A percentile compares a stretch with the other conserved stretches of the same genome.
These are phyloP conservation scores for Chlorodrepanis virens DNA, from an alignment of 2,113 vertebrate genomes.

Conservation along the genomic window DNA sequence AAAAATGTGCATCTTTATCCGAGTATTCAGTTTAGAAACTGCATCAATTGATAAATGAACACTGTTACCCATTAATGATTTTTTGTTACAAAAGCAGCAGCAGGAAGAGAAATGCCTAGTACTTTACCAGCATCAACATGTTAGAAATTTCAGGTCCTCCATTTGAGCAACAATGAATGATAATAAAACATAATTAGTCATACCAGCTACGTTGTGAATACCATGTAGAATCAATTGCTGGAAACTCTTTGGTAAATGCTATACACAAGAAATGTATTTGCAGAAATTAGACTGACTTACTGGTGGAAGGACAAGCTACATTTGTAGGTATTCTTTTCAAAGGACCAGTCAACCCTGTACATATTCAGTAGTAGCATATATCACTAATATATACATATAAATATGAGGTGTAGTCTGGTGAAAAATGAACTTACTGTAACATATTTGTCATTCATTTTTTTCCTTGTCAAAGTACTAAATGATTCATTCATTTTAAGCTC, in stretches of 20 bases:
- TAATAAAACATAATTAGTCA: neutral
- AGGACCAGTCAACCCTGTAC: neutral
- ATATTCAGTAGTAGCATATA: neutral
- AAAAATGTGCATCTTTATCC: neutral
- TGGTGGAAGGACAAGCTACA: neutral
- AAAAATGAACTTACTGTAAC: neutral
- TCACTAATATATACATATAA: neutral
- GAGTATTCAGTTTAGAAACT: neutral
- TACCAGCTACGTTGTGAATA: neutral
- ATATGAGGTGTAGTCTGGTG: neutral
- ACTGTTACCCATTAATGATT: neutral
- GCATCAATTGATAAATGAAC: neutral
- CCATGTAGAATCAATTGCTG: neutral
- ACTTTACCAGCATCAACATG: neutral
- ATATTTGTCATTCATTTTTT: neutral
- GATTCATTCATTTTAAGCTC: neutral
- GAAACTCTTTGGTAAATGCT: neutral
- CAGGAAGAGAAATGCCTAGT: neutral
- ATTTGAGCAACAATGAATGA: neutral
- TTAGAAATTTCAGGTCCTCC: neutral
- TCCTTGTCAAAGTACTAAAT: neutral
- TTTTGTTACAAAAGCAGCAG: neutral
- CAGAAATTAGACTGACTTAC: neutral
- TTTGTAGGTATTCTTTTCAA: neutral
- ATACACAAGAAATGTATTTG: neutral